Base-by-base conservation (phyloP, 2,888 invertebrate genomes). In the Taenaris catops region DNA sequence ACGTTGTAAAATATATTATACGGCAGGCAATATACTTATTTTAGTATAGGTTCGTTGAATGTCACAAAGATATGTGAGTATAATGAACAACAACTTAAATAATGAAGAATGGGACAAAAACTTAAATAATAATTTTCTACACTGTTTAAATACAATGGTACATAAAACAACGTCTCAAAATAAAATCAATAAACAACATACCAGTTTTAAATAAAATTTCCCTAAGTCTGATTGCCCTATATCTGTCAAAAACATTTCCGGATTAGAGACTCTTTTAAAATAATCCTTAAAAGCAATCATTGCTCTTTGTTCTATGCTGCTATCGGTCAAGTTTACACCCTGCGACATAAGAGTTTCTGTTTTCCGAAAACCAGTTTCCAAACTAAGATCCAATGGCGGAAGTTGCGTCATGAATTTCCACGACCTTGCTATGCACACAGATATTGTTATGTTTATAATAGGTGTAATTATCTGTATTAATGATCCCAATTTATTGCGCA, bases 361-460 rank as follows among this genome's bases (percentile, higher is more conserved):
- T 1, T 45, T 44, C 18, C 46, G 49, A 44, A 80, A 86, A 0
- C 79, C 79, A 35, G 88, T 71, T 36, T 72, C 58, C 11, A 92
- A 64, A 10, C 79, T 81, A 9, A 93, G 74, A 0, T 65, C 63
- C 40, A 92, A 64, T 0, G 91, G 75, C 0, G 92, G 91, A n/a
- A 93, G 69, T 46, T 90, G 87, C 0, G 72, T 65, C 26, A 86
- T 58, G 36, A 86, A 86, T 42, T 73, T 73, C 86, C 86, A 86
- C 5, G 84, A 81, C 34, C 83, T 63, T 1, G 83, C 58, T 46
- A 86, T 80, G 4, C 73, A 37, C 14, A 86, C 83, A 3, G 86
- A 81, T 53, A 86, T 52, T 1, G 67, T 58, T 12, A 86, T 86
- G 32, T 86, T 86, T 38, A 86, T 71, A 14, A 86, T 67, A 1